Conservation (phyloP, 1,140 invertebrate genomes). For the Aphaenogaster rudis region DNA sequence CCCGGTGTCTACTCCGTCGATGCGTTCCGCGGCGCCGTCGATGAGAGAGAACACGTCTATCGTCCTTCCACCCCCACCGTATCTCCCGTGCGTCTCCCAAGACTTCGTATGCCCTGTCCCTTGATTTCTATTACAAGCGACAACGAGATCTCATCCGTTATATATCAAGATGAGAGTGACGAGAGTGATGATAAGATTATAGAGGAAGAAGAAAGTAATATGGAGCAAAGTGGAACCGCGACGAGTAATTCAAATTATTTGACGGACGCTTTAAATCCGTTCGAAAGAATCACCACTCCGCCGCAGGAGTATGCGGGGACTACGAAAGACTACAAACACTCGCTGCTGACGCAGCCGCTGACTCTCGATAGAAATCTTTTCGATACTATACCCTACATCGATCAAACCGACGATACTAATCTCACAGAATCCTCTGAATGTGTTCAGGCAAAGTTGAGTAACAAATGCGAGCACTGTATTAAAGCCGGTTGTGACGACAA, state of each 20-base stretch:
- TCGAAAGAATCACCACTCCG: slow-evolving; percentile 32
- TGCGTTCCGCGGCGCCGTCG: not conserved
- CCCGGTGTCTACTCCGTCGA: slow-evolving; percentile 3
- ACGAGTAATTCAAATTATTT: not conserved
- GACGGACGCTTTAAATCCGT: not conserved
- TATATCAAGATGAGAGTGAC: slow-evolving; percentile 53
- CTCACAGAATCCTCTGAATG: slow-evolving; percentile 1
- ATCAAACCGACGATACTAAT: slow-evolving; percentile 73
- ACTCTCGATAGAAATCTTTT: slow-evolving; percentile 68
- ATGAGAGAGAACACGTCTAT: slow-evolving; percentile 3
- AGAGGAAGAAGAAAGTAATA: slow-evolving; percentile 14
- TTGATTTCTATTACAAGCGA: slow-evolving; percentile 51
- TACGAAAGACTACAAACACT: not conserved
- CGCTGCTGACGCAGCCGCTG: not conserved
- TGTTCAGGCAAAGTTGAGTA: not conserved
- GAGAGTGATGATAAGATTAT: slow-evolving; percentile 34
- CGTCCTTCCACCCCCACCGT: slow-evolving; percentile 52
- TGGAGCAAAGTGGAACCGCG: not conserved
- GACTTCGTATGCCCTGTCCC: slow-evolving; percentile 34
- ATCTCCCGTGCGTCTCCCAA: not conserved
- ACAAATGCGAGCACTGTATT: slow-evolving; percentile 1
- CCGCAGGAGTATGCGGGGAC: slow-evolving; percentile 14
- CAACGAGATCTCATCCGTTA: slow-evolving; percentile 29
- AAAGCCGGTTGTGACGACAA: not conserved
- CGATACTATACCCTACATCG: slow-evolving; percentile 81